Evolutionary conservation across 2,888 invertebrate species (phyloP), one percentile per base, ranked within the genome.

Genomic region (Leptopilina drosophilae): DNA sequence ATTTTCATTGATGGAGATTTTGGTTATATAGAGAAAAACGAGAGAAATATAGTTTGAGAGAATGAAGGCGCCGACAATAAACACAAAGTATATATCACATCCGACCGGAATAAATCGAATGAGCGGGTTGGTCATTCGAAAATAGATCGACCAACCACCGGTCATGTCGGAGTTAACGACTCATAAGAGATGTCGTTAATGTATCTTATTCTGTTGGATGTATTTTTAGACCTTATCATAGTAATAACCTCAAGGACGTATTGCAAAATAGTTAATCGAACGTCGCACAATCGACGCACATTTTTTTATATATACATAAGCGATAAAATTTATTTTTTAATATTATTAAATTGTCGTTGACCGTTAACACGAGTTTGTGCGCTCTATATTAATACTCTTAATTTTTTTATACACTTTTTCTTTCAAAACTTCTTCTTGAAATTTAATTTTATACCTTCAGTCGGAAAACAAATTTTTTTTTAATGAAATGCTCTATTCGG

Each of bases 181-280:
- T 86, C 87, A 85, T 86, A 85, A 85, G 84, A 87, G 85, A 86
- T 84, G 85, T 84, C 84, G 87, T 87, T 87, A 87, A 88, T 88
- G 87, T 88, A 87, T 87, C 87, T 88, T 87, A 84, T 84, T 85
- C 77, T 69, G 81, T 49, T 49, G 11, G 0, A 49, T 11, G 12
- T 82, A 89, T 89, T 87, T 87, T 87, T 88, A 88, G 84, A 77
- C 69, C 77, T 77, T 83, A 84, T 85, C 85, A 33, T 33, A 84
- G 83, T 83, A 88, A 88, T 88, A 90, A 85, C 88, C 85, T 87
- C 88, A 90, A 90, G 90, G 90, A 87, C 90, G 87, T 83, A 86
- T 89, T 88, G 86, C 87, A 87, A 89, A 88, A 89, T 86, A 83
- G 83, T 86, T 49, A 84, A 87, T 88, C 87, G 87, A 85, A 81